Conservation (phyloP, 2,888 invertebrate species). For the Trichopria drosophilae region DNA sequence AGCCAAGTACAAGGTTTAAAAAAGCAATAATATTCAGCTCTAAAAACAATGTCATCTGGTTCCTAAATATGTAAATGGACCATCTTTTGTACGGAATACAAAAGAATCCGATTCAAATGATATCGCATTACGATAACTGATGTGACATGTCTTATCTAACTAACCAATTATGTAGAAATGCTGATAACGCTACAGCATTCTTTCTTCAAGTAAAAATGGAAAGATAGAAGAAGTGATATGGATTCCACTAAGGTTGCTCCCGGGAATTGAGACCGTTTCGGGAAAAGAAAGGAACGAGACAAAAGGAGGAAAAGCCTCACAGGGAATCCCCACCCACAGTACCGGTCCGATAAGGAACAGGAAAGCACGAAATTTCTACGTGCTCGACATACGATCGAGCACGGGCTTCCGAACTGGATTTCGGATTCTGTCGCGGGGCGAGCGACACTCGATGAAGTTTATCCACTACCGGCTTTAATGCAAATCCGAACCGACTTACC, state of each 20-base stretch:
- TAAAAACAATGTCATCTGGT: too few relatives aligned
- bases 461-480: constrained; percentile 39
- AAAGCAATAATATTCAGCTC: too few relatives aligned
- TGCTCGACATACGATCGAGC: constrained; percentile 43
- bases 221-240: constrained; percentile 37
- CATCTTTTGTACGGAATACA: too few relatives aligned
- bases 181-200: too few relatives aligned
- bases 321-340: constrained; percentile 27
- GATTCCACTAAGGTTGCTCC: constrained; percentile 28
- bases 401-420: constrained; percentile 35
- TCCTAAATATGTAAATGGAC: too few relatives aligned
- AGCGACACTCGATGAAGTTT: constrained; percentile 39
- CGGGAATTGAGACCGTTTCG: constrained; percentile 35
- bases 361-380: constrained; percentile 50
- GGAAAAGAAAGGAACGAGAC: constrained; percentile 9
- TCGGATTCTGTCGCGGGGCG: constrained; percentile 36
- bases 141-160: too few relatives aligned
- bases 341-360: constrained; percentile 43
- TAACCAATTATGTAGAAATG: too few relatives aligned
- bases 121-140: too few relatives aligned
- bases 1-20: too few relatives aligned
- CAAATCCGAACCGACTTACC: constrained; percentile 34
- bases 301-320: constrained; percentile 20
- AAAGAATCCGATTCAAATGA: too few relatives aligned
- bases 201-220: too few relatives aligned